Base-by-base conservation (phyloP, 1,140 invertebrate species). In the Drosophila orena region DNA sequence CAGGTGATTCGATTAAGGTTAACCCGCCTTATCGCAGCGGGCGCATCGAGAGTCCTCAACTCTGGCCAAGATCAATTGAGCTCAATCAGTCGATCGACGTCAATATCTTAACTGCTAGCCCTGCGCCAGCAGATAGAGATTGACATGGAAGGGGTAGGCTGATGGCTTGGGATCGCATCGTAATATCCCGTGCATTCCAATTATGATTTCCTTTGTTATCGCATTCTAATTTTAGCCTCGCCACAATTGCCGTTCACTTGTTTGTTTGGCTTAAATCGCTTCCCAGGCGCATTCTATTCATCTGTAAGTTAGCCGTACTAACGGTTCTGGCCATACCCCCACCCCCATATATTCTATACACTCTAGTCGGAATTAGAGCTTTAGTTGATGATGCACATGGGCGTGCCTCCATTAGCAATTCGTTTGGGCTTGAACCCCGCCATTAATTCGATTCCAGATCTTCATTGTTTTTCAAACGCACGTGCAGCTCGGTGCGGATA, bases 231-330 rank as follows among this genome's bases (percentile, higher is more conserved):
- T 56, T 40, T 14, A 47, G 24, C 52, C 52, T 73, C 46, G 43
- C 42, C 55, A 59, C 60, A 78, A 71, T 86, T 77, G 61, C 68
- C 66, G 37, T 52, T 62, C 12, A 44, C 59, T 61, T 77, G 54
- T 35, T 50, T n/a, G 8, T 4, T 24, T 4, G 46, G 44, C 3
- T 38, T 15, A 42, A 66, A 76, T 79, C 62, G 37, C 34, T 70
- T 70, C 84, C 70, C 81, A 86, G 77, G 77, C 49, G 53, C 52
- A 54, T 77, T 73, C 44, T 57, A 86, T 81, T 81, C 73, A 70
- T 56, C 81, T 77, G 65, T 69, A 65, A 40, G 34, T 38, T 37
- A n/a, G 30, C 27, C 27, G 46, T 44, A 35, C 35, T 77, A 77
- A 86, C 77, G 59, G 77, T 37, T 71, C 35, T 27, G 42, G 20